These are phyloP conservation scores for Larimichthys polyactis DNA, from an alignment of 2,113 vertebrate species.

Conservation along the genomic window DNA sequence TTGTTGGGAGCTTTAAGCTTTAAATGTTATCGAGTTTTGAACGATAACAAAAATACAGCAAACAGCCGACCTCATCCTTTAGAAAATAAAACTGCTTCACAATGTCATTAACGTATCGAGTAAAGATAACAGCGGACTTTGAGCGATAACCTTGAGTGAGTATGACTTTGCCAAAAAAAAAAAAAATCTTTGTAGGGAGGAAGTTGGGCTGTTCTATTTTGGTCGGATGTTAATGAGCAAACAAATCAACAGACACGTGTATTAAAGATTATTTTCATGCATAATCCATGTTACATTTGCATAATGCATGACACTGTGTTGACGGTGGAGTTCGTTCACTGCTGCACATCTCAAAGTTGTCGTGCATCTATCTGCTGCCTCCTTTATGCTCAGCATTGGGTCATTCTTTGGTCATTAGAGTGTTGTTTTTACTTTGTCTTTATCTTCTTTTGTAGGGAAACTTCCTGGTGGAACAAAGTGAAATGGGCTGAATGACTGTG, in stretches of 20 bases:
- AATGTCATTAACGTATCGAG: not conserved
- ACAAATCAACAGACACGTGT: not conserved
- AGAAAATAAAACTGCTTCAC: not conserved
- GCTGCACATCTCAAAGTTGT: not conserved
- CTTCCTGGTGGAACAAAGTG: not conserved
- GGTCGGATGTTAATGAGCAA: not conserved
- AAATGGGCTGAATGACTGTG: constrained; percentile 35
- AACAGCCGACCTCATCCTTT: not conserved
- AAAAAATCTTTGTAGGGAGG: not conserved
- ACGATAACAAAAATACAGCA: not conserved
- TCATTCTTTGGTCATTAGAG: not conserved
- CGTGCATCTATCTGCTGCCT: not conserved
- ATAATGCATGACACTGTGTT: not conserved
- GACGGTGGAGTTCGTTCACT: not conserved
- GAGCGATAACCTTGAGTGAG: not conserved
- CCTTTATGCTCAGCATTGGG: not conserved
- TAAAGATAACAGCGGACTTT: not conserved
- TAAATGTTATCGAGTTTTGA: too few species aligned
- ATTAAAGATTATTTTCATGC: not conserved
- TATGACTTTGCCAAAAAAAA: not conserved
- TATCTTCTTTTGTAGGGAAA: too few species aligned
- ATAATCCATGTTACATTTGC: not conserved
- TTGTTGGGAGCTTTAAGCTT: not conserved
- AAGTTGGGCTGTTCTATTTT: not conserved
- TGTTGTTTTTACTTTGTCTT: not conserved